phyloP scores from a whole-genome alignment of 2,888 invertebrate species.

The Octonoba sinensis region DNA sequence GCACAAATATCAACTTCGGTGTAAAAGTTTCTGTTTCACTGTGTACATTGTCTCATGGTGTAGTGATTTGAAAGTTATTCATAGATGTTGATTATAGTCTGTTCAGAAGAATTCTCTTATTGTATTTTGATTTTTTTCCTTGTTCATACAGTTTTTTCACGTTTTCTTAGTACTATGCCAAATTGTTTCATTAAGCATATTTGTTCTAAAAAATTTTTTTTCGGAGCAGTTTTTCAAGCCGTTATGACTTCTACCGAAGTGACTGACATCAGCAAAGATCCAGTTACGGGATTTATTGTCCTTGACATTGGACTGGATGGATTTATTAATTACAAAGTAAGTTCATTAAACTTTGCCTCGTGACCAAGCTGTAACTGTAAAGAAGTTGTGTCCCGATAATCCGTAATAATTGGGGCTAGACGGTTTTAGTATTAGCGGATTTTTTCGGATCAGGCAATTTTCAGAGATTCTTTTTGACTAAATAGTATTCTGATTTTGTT shows the following conservation, averaged over 20 bases:
- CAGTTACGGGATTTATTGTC: constrained; percentile 62
- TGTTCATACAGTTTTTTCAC: not conserved
- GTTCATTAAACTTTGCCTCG: not conserved
- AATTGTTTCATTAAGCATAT: too few species aligned
- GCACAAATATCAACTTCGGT: too few species aligned
- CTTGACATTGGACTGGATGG: constrained; percentile 66
- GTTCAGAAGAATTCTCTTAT: not conserved
- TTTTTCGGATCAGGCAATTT: too few species aligned
- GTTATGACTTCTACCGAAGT: constrained; percentile 61
- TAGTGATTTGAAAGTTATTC: too few species aligned
- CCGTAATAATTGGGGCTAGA: not conserved
- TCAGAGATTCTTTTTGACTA: too few species aligned
- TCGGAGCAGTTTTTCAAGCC: constrained; percentile 63
- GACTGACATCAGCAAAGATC: constrained; percentile 37
- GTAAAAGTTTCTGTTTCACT: too few species aligned
- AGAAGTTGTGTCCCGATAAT: not conserved
- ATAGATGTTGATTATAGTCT: not conserved
- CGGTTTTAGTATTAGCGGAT: not conserved
- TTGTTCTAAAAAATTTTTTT: not conserved
- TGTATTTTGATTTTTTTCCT: not conserved
- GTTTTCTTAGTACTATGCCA: not conserved
- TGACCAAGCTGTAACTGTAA: not conserved
- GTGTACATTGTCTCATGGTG: too few species aligned
- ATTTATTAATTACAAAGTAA: constrained; percentile 66
- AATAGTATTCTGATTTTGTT: too few species aligned